These are phyloP conservation scores for Drosophila santomea DNA, from an alignment of 1,140 invertebrate genomes.

Conservation along the genomic window DNA sequence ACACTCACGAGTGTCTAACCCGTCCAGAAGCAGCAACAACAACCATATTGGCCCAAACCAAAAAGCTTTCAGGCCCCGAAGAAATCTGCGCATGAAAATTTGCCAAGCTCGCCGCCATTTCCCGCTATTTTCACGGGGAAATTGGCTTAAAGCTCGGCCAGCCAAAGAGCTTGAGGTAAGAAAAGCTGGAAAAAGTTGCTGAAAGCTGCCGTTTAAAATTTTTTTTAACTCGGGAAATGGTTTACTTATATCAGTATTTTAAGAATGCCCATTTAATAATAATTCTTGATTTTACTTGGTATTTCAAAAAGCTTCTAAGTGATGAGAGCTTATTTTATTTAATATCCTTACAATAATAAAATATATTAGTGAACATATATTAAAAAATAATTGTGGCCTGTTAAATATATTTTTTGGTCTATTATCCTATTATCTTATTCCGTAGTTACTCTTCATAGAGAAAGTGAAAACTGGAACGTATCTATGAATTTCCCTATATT, in stretches of 20 bases:
- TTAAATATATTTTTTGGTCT: too few species aligned
- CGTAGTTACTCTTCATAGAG: too few species aligned
- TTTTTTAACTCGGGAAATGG: neutral
- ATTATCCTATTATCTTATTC: too few species aligned
- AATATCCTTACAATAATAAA: too few species aligned
- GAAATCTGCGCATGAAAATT: slow-evolving; percentile 61
- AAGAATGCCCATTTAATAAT: too few species aligned
- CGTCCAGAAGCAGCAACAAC: slow-evolving; percentile 43
- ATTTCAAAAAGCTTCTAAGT: too few species aligned
- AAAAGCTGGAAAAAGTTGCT: slow-evolving; percentile 12
- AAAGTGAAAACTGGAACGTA: neutral
- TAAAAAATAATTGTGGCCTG: too few species aligned
- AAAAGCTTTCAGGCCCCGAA: slow-evolving; percentile 42
- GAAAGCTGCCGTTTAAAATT: slow-evolving; percentile 4
- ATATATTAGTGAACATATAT: too few species aligned
- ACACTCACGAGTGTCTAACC: slow-evolving; percentile 34
- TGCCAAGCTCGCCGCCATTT: slow-evolving; percentile 28
- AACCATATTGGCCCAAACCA: slow-evolving; percentile 14
- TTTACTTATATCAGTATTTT: too few species aligned
- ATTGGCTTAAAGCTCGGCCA: slow-evolving; percentile 23
- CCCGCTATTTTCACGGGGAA: slow-evolving; percentile 34
- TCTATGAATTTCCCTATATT: slow-evolving; percentile 17
- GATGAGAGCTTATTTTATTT: too few species aligned
- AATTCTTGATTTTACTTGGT: too few species aligned
- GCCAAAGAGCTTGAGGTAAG: slow-evolving; percentile 9